Evolutionary conservation across 2,888 invertebrate species (phyloP), one percentile per base, ranked within the genome.

Genomic region (Zaprionus bogoriensis): DNA sequence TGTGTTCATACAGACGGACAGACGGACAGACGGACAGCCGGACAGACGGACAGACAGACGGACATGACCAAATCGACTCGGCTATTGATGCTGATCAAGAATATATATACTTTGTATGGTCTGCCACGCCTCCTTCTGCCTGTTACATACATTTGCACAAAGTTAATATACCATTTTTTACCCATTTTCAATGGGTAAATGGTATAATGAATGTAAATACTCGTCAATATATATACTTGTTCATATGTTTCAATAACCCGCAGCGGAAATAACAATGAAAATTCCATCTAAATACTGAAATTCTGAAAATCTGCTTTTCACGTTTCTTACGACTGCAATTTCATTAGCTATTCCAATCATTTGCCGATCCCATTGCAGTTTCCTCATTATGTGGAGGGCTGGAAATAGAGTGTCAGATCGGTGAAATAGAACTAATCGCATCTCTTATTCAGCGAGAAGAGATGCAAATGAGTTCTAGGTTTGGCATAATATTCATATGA

Each of bases 261-360:
- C n/a, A n/a, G n/a, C 32, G 32, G 32, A 42, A 53, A 47, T 27
- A 44, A 36, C 30, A 57, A 42, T 41, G 23, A 25, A 22, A 42
- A 41, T 57, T 17, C 7, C 32, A 36, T 17, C 17, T 36, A 14
- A 36, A 36, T 36, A 17, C 9, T 6, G 17, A 36, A 36, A 17
- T 17, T 17, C n/a, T n/a, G n/a, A 12, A 17, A 7, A 32, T 17
- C 3, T 45, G 20, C 25, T 12, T 42, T 6, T 41, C 23, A n/a
- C 9, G 12, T 25, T 48, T 17, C n/a, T 23, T 17, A 14, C 20
- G n/a, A 20, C 20, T 25, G 10, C n/a, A 45, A 38, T 5, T 47
- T 25, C 27, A 54, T 54, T 36, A 54, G 27, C 3, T 38, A 54
- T 54, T 54, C 47, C 14, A 47, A 46, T 54, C 17, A 36, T 36